Percentiles rank a stretch among this genome's conserved stretches.
phyloP scores from a whole-genome alignment of 1,140 invertebrate genomes.

The Laodelphax striatellus region DNA sequence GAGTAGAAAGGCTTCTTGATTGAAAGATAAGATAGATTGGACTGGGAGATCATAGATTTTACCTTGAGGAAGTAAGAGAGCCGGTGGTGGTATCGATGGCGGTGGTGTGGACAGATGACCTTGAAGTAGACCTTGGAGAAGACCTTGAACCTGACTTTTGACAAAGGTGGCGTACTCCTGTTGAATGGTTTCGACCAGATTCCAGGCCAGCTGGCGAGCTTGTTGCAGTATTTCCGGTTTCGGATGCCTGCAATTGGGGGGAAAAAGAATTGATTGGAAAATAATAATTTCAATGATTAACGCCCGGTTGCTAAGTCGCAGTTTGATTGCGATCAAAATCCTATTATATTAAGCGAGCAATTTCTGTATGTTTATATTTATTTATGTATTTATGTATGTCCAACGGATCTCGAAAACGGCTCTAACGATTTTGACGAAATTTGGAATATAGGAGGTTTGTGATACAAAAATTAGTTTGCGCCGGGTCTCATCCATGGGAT shows the following conservation, averaged over 20 bases:
- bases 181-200: conserved; percentile 70
- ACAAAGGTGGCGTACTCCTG: conserved; percentile 51
- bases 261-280: background rate
- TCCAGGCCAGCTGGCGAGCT: conserved; percentile 59
- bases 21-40: conserved; percentile 2
- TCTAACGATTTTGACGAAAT: too few species aligned
- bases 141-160: conserved; percentile 21
- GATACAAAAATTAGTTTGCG: too few species aligned
- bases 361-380: too few species aligned
- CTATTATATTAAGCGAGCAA: too few species aligned
- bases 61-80: conserved; percentile 1
- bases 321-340: background rate
- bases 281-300: too few species aligned
- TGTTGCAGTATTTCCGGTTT: conserved; percentile 54
- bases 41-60: conserved; percentile 8
- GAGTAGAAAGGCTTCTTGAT: too few species aligned
- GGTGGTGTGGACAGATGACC: too few species aligned
- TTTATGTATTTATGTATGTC: too few species aligned
- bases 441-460: too few species aligned
- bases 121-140: too few species aligned
- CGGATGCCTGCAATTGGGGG: conserved; percentile 41
- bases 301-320: background rate
- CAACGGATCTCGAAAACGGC: too few species aligned
- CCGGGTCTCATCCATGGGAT: too few species aligned
- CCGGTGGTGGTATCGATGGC: conserved; percentile 18